Evolutionary conservation across 2,888 invertebrate genomes (phyloP), one percentile per base, ranked within the genome.

Genomic region (Sthenelais limicola): DNA sequence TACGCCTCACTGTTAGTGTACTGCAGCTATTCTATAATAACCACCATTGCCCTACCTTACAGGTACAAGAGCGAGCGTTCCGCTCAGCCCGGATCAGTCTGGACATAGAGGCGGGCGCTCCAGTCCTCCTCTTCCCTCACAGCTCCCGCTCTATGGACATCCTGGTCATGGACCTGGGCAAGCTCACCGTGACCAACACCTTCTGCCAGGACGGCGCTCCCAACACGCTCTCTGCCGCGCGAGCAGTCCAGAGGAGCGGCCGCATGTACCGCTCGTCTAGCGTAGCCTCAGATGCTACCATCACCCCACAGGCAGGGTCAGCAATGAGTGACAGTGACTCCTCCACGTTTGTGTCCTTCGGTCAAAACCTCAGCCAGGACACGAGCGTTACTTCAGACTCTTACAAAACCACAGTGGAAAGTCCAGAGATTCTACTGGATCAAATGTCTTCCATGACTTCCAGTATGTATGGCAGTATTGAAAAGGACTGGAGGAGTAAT

Each of bases 111-210:
- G 93, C 93, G 56, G 91, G 91, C 76, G 91, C 95, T 18, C 96
- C 97, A 0, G 92, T 95, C 1, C 93, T 97, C 78, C 89, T 97
- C 68, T 89, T 97, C 76, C 98, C 97, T 0, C 93, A 95, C 76
- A 93, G 94, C 84, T 93, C 94, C 32, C 91, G 92, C 77, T 92
- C 93, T 32, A 91, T 92, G 38, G 91, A 92, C 79, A 90, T 95
- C 73, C 91, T 97, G 35, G 92, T 95, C 18, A 92, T 93, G 0
- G 93, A 96, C 86, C 90, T 97, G 43, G 79, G 79, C 1, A 92
- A 92, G 80, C 90, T 97, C 35, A 91, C 91, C 0, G 90, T 96
- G 15, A 91, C 91, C 80, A 97, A 97, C 88, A 90, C 90, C 75
- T 96, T 97, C 88, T 89, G 91, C 77, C 80, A 84, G 73, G 85